Percentiles rank a stretch among this genome's conserved stretches.
Evolutionary conservation across 2,113 vertebrate species (phyloP).

Genomic region (Indicator maculatus): DNA sequence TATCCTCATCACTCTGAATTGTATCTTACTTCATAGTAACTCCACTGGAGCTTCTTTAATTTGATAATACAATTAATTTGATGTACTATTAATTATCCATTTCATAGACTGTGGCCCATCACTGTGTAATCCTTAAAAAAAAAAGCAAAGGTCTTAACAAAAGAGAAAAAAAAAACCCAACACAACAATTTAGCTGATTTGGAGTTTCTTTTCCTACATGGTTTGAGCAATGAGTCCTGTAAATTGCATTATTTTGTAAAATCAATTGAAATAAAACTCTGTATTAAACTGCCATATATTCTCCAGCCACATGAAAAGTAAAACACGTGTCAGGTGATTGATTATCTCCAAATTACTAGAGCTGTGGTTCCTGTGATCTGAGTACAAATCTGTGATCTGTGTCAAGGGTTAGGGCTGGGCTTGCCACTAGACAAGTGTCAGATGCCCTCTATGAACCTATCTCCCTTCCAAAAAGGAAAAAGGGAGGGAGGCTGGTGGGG

Average conservation of each 20-base stretch:
- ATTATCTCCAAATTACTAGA: not conserved
- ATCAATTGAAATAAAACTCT: not conserved
- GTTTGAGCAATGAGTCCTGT: not conserved
- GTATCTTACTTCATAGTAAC: not conserved
- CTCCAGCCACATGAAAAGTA: not conserved
- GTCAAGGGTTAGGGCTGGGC: no score
- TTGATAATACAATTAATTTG: not conserved
- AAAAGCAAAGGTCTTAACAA: not conserved
- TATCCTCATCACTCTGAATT: not conserved
- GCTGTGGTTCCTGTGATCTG: not conserved
- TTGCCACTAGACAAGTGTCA: no score
- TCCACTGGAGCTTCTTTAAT: not conserved
- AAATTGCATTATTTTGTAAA: not conserved
- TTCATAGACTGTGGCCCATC: not conserved
- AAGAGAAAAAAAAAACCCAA: not conserved
- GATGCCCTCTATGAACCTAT: no score
- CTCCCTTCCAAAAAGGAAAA: no score
- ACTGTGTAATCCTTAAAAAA: not conserved
- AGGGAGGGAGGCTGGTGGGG: no score
- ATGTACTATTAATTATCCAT: not conserved
- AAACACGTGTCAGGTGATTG: not conserved
- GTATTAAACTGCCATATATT: constrained; percentile 7
- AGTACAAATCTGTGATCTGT: not conserved
- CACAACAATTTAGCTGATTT: not conserved
- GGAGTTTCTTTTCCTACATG: not conserved